A percentile compares a stretch with the other conserved stretches of the same genome.
These are phyloP conservation scores for Dendrophyllia cribrosa DNA, from an alignment of 64 coral and sea anemone species.

Conservation along the genomic window DNA sequence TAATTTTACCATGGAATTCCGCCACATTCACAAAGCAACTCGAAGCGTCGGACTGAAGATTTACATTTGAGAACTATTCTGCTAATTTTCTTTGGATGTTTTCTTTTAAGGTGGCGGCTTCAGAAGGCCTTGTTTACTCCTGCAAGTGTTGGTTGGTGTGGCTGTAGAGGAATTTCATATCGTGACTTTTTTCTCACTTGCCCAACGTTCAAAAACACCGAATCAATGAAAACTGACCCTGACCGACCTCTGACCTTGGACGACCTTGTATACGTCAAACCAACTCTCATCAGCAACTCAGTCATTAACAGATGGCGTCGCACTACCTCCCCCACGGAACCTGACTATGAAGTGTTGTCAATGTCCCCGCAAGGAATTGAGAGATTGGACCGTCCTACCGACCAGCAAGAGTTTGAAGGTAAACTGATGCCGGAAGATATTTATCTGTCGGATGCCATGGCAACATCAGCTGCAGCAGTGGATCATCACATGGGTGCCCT, in stretches of 20 bases:
- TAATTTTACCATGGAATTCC: too few species aligned
- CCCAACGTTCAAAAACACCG: too few species aligned
- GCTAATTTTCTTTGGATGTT: too few species aligned
- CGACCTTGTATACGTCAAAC: background rate
- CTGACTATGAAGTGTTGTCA: background rate
- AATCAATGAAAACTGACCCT: background rate
- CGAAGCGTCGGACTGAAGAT: too few species aligned
- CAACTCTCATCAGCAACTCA: constrained; percentile 11
- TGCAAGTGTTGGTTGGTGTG: constrained; percentile 50
- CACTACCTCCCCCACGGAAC: background rate
- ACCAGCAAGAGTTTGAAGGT: constrained; percentile 3
- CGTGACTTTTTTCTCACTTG: constrained; percentile 39
- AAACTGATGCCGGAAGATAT: constrained; percentile 6
- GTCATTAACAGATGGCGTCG: constrained; percentile 5
- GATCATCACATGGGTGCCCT: constrained; percentile 8
- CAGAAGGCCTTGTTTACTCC: constrained; percentile 80
- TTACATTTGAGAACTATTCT: too few species aligned
- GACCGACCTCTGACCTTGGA: constrained; percentile 20
- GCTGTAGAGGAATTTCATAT: constrained; percentile 37
- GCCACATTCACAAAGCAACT: too few species aligned
- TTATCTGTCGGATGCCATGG: constrained; percentile 33
- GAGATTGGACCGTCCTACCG: background rate
- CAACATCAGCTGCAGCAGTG: constrained; percentile 30
- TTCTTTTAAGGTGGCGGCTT: constrained; percentile 54
- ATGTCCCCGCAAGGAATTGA: constrained; percentile 25